Evolutionary conservation across 2,888 invertebrate genomes (phyloP).

Genomic region (Conistra vaccinii): DNA sequence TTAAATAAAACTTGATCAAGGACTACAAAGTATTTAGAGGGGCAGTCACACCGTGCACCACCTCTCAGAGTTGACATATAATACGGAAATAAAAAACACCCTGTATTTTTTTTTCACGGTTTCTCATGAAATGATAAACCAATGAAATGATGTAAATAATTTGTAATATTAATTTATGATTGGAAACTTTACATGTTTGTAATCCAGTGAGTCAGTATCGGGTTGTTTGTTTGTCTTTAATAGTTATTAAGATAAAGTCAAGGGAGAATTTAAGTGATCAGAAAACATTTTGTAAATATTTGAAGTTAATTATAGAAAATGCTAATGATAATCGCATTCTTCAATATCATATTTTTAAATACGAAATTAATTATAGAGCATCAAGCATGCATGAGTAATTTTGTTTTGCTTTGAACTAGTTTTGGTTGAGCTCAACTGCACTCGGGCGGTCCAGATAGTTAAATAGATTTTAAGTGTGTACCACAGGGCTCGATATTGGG

Average conservation of each 20-base stretch:
- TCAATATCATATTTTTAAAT: conserved; percentile 7
- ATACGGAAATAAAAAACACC: background rate
- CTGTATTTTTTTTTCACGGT: background rate
- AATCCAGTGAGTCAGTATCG: conserved; percentile 50
- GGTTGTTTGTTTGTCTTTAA: conserved; percentile 47
- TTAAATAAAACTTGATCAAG: background rate
- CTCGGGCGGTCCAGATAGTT: background rate
- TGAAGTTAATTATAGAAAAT: conserved; percentile 55
- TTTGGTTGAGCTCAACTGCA: background rate
- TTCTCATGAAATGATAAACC: background rate
- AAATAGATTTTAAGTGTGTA: background rate
- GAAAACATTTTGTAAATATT: conserved; percentile 59
- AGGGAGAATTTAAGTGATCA: conserved; percentile 36
- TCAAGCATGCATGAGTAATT: too few species aligned
- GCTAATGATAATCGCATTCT: conserved; percentile 21
- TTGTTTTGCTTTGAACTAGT: background rate
- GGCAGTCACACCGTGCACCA: background rate
- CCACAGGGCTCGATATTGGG: too few species aligned
- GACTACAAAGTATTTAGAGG: background rate
- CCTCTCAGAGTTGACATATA: background rate
- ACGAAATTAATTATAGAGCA: background rate
- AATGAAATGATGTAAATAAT: conserved; percentile 25
- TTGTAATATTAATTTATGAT: background rate
- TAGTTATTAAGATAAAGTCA: conserved; percentile 49
- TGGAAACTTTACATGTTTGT: conserved; percentile 58